Percentiles rank a stretch among this genome's conserved stretches.
These are phyloP conservation scores for Orientallactaga bullata DNA, from an alignment of 2,113 vertebrate species.

Conservation along the genomic window DNA sequence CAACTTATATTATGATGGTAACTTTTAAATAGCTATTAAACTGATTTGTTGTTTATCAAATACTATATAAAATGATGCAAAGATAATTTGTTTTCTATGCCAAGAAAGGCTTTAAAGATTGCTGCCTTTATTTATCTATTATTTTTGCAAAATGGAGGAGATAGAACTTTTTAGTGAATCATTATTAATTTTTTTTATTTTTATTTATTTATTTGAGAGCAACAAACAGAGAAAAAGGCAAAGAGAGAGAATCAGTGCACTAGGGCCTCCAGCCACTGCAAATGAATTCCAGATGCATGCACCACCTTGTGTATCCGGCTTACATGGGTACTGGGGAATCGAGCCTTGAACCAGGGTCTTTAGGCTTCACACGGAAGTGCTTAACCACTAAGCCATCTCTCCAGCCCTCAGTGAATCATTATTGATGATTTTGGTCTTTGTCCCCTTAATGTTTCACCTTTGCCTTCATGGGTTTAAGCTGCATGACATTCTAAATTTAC, in stretches of 20 bases:
- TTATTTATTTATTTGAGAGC: no score
- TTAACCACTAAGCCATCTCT: no score
- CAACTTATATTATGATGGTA: neutral
- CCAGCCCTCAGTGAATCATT: constrained; percentile 48
- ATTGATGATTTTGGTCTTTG: constrained; percentile 63
- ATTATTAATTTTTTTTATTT: constrained; percentile 62
- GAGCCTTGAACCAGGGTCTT: no score
- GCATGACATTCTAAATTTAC: constrained; percentile 72
- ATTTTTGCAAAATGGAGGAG: constrained; percentile 41
- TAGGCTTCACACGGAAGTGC: no score
- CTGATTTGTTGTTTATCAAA: neutral
- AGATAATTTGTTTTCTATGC: constrained; percentile 3
- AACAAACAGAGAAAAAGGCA: no score
- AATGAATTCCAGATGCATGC: no score
- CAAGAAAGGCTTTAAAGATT: neutral
- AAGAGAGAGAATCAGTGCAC: no score
- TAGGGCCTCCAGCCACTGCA: no score
- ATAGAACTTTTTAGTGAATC: constrained; percentile 64
- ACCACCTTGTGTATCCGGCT: no score
- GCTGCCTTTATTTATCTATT: neutral
- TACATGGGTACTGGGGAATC: no score
- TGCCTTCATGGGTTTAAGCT: constrained; percentile 70
- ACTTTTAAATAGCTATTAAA: neutral
- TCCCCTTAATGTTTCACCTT: constrained; percentile 62
- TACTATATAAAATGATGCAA: neutral